Evolutionary conservation across 2,888 invertebrate genomes (phyloP).

Genomic region (Mythimna ferrago): DNA sequence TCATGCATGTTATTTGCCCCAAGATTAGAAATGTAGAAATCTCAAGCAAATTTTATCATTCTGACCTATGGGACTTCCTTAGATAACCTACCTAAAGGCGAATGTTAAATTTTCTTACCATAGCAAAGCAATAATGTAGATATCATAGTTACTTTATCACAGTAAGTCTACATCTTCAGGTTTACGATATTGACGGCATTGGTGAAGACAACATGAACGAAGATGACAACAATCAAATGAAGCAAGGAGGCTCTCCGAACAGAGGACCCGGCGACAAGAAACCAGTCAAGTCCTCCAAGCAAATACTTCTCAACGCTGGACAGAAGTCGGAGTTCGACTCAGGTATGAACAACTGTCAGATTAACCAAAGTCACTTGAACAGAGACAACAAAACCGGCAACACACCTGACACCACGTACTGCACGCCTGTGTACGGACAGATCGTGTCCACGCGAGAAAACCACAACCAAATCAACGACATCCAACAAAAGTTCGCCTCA

Average conservation of each 20-base stretch:
- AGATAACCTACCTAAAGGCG: too few species aligned
- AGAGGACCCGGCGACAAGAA: constrained; percentile 76
- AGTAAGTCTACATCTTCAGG: constrained; percentile 69
- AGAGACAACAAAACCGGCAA: constrained; percentile 76
- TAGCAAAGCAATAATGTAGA: not conserved
- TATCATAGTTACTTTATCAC: not conserved
- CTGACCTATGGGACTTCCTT: too few species aligned
- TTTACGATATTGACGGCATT: constrained; percentile 88
- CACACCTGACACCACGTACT: constrained; percentile 85
- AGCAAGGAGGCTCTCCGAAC: constrained; percentile 70
- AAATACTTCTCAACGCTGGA: constrained; percentile 87
- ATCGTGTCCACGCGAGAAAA: constrained; percentile 87
- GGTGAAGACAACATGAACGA: constrained; percentile 83
- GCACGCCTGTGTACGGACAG: constrained; percentile 88
- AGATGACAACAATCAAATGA: constrained; percentile 74
- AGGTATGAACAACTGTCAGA: constrained; percentile 88
- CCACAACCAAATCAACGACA: constrained; percentile 88
- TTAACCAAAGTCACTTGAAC: constrained; percentile 77
- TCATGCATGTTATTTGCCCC: too few species aligned
- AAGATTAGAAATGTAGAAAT: too few species aligned
- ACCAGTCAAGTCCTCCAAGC: constrained; percentile 85
- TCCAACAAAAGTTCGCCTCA: constrained; percentile 84
- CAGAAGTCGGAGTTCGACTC: constrained; percentile 89
- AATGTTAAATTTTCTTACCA: too few species aligned
- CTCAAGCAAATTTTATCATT: too few species aligned